Percentiles rank a stretch among this genome's conserved stretches.
Evolutionary conservation across 1,140 invertebrate genomes (phyloP).

Genomic region (Oncopeltus fasciatus): DNA sequence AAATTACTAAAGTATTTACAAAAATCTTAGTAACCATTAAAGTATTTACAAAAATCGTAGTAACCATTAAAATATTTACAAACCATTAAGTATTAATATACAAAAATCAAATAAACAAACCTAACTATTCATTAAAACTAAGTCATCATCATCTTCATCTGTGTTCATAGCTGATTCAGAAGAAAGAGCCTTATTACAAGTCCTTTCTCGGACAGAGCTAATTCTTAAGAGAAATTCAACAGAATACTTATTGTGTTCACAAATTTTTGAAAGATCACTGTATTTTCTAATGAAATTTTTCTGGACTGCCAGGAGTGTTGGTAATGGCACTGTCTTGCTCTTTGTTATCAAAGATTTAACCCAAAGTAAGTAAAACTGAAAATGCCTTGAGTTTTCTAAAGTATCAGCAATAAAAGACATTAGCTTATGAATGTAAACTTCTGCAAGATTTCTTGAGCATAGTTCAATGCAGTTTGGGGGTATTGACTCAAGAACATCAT

Average conservation of each 20-base stretch:
- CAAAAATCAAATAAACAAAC: too few relatives aligned
- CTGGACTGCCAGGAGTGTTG: conserved; percentile 54
- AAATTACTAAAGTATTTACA: background rate
- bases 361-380: conserved; percentile 83
- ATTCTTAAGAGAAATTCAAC: conserved; percentile 34
- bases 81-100: too few relatives aligned
- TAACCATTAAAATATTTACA: too few relatives aligned
- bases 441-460: conserved; percentile 48
- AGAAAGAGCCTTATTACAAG: background rate
- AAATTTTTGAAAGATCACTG: conserved; percentile 72
- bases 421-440: conserved; percentile 60
- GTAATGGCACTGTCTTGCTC: conserved; percentile 38
- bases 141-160: background rate
- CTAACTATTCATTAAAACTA: background rate
- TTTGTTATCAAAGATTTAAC: conserved; percentile 45
- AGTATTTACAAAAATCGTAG: too few relatives aligned
- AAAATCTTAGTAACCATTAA: too few relatives aligned
- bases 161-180: background rate
- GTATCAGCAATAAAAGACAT: conserved; percentile 50
- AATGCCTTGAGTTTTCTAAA: conserved; percentile 59
- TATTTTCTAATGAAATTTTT: conserved; percentile 67
- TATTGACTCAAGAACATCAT: conserved; percentile 71
- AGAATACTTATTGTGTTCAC: conserved; percentile 69
- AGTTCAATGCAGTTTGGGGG: conserved; percentile 57
- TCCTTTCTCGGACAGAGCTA: background rate